A percentile compares a stretch with the other conserved stretches of the same genome.
phyloP scores from a whole-genome alignment of 2,888 invertebrate genomes.

The Aspidiotus rigidus region DNA sequence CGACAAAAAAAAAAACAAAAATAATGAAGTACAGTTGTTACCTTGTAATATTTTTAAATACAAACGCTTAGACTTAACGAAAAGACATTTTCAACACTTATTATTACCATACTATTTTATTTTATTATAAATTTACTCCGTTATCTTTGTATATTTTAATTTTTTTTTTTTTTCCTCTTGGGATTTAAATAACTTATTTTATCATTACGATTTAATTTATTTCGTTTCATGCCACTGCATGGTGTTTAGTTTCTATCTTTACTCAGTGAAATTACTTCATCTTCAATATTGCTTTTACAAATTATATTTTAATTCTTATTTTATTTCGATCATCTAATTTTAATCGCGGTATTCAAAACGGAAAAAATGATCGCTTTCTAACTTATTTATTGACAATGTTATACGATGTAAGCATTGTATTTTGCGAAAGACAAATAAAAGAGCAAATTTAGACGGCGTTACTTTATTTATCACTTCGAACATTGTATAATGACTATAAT shows the following conservation, averaged over 20 bases:
- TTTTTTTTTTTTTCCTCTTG: conserved; percentile 8
- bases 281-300: conserved; percentile 9
- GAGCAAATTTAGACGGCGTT: conserved; percentile 12
- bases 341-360: conserved; percentile 9
- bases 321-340: conserved; percentile 12
- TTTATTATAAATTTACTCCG: conserved; percentile 20
- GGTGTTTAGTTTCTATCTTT: no score
- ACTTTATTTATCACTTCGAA: background rate
- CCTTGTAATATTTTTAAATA: conserved; percentile 18
- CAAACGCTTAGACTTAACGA: conserved; percentile 5
- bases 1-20: background rate
- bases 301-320: conserved; percentile 8
- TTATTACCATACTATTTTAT: background rate
- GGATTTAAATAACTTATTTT: background rate
- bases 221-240: no score
- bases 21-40: conserved; percentile 14
- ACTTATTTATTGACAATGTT: conserved; percentile 27
- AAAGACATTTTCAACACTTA: no score
- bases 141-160: background rate
- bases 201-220: no score
- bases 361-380: conserved; percentile 19
- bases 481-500: no score
- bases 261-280: background rate
- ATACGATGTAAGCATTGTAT: conserved; percentile 25
- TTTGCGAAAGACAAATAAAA: conserved; percentile 22